Base-by-base conservation (phyloP, 2,888 invertebrate species). In the Agelastica alni region DNA sequence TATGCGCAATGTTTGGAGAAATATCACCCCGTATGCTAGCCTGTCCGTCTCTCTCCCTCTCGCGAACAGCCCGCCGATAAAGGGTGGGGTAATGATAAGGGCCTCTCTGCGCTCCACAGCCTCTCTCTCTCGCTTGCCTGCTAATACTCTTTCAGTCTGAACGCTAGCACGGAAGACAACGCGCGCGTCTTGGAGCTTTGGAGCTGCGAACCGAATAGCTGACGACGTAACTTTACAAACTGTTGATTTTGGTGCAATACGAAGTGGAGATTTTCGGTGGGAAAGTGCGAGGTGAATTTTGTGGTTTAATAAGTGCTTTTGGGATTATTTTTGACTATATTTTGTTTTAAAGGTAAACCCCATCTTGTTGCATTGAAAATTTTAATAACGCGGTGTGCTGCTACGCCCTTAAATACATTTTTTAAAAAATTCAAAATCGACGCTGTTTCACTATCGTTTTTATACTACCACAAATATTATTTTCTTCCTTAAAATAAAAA, bases 1-100 rank as follows among this genome's bases (percentile, higher is more conserved):
- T 62, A 63, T 63, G 67, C 67, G 65, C 67, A 65, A 64, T 62
- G 63, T 66, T 65, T 65, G 62, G 63, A 61, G 64, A 62, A 63
- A 65, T 64, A 67, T 67, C 63, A 64, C 64, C 65, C 60, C 61
- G 63, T 64, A 63, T 63, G 64, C 63, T 61, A 53, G 49, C 48
- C 9, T 7, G n/a, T 28, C 48, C 18, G 14, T 39, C 39, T 30
- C 7, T 31, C 30, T 20, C 5, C 26, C 36, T 36, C 46, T 36
- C 20, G 22, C 47, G n/a, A 16, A n/a, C 10, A 17, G n/a, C 39
- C 18, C 12, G 48, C 12, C 51, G 36, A 36, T 36, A 59, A 61
- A 61, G 60, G 62, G 63, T 58, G 65, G 63, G 65, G 63, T 65
- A 59, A n/a, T 61, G 14, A 36, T 57, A 59, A 62, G 63, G 65